Base-by-base conservation (phyloP, 2,888 invertebrate species). In the Punctoribates punctum region DNA sequence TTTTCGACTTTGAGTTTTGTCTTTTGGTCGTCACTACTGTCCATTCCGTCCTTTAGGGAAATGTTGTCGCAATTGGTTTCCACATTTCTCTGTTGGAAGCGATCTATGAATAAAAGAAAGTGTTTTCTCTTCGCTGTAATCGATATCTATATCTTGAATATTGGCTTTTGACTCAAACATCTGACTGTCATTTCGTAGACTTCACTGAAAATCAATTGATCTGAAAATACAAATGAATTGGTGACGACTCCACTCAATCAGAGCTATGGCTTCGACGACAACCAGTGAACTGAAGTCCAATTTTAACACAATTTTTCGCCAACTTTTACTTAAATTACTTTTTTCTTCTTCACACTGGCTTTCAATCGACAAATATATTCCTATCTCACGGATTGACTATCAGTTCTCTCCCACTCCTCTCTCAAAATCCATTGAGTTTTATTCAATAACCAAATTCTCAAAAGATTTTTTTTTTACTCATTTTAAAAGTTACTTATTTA, bases 301-400 rank as follows among this genome's bases (percentile, higher is more conserved):
- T 38, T 29, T 20, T 38, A 17, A 65, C 38, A n/a, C 65, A 65
- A 34, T 34, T 38, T 17, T 29, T 65, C 34, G 20, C n/a, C 34
- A 65, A 65, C 34, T 65, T 65, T 65, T 65, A 65, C 65, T 65
- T 38, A 65, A 65, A 65, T 65, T 65, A 65, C 65, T 65, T 65
- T 65, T 34, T 65, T 65, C 34, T 34, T 51, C 51, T 51, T 51
- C 11, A 11, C 34, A 13, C 25, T 8, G 1, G 25, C 20, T 20
- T 54, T 17, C 6, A 54, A 54, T 54, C 54, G 20, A 54, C 54
- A 57, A 57, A 57, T 25, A 57, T 57, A 57, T 57, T 57, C 57
- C 3, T 25, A 51, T 34, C 13, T 13, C 34, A 17, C 34, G 13
- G 65, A 38, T 65, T 65, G 65, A 38, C 25, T 57, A 3, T 6